Evolutionary conservation across 2,113 vertebrate species (phyloP).

Genomic region (Lipophrys pholis): DNA sequence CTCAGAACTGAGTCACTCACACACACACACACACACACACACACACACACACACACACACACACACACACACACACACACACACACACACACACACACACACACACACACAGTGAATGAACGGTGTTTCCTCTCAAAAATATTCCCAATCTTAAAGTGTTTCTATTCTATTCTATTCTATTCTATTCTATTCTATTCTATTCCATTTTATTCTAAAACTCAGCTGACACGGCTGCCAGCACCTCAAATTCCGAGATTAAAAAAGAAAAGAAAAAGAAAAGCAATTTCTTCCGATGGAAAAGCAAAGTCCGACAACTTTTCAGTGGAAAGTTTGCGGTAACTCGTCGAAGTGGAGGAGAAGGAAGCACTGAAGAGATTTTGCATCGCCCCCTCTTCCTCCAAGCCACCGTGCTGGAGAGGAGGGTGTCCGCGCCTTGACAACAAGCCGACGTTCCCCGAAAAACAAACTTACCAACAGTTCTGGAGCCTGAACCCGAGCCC

Average conservation of each 20-base stretch:
- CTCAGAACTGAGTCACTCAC: slow-evolving; percentile 24
- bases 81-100: not conserved
- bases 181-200: too few relatives aligned
- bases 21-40: too few relatives aligned
- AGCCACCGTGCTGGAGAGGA: slow-evolving; percentile 16
- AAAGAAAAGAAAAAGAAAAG: not conserved
- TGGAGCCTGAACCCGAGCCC: slow-evolving; percentile 83
- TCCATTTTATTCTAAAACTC: too few relatives aligned
- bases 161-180: too few relatives aligned
- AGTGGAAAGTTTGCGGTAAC: not conserved
- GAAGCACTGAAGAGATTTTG: not conserved
- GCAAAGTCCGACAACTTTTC: not conserved
- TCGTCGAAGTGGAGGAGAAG: not conserved
- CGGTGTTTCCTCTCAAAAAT: slow-evolving; percentile 11
- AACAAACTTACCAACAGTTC: slow-evolving; percentile 85
- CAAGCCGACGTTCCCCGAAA: slow-evolving; percentile 33
- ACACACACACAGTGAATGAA: slow-evolving; percentile 21
- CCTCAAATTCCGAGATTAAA: not conserved
- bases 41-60: too few relatives aligned
- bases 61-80: not conserved
- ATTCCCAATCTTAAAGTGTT: slow-evolving; percentile 3
- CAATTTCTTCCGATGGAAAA: slow-evolving; percentile 5
- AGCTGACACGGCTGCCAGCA: slow-evolving; percentile 1
- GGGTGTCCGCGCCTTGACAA: slow-evolving; percentile 45
- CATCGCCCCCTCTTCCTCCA: not conserved